These are phyloP conservation scores for Theropithecus gelada DNA, from an alignment of 2,113 vertebrate genomes.

Conservation along the genomic window DNA sequence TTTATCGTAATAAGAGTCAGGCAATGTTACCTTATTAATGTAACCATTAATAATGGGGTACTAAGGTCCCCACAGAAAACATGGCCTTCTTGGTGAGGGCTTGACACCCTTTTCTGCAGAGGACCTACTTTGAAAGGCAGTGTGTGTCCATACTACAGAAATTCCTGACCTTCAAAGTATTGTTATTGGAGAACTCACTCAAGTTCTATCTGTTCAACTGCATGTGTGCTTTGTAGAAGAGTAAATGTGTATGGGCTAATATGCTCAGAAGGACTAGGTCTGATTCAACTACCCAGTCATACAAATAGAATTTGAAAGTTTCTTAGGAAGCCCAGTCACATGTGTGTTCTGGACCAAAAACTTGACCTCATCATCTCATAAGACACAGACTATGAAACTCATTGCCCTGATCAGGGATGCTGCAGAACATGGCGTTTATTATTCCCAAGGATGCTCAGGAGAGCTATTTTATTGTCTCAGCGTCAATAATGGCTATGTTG, in stretches of 20 bases:
- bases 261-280: neutral
- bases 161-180: neutral
- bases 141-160: neutral
- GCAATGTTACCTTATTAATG: neutral
- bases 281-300: neutral
- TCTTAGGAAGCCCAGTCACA: neutral
- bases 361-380: neutral
- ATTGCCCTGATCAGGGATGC: neutral
- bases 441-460: neutral
- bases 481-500: neutral
- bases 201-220: neutral
- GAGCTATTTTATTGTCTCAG: neutral
- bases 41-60: neutral
- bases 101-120: neutral
- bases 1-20: neutral
- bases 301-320: neutral
- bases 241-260: neutral
- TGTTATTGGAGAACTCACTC: neutral
- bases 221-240: neutral
- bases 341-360: neutral
- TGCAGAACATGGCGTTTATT: neutral
- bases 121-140: neutral
- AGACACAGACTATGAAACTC: neutral
- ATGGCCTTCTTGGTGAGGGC: neutral
- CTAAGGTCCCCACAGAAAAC: neutral